These are phyloP conservation scores for Endomychus coccineus DNA, from an alignment of 2,888 invertebrate species.

Conservation along the genomic window DNA sequence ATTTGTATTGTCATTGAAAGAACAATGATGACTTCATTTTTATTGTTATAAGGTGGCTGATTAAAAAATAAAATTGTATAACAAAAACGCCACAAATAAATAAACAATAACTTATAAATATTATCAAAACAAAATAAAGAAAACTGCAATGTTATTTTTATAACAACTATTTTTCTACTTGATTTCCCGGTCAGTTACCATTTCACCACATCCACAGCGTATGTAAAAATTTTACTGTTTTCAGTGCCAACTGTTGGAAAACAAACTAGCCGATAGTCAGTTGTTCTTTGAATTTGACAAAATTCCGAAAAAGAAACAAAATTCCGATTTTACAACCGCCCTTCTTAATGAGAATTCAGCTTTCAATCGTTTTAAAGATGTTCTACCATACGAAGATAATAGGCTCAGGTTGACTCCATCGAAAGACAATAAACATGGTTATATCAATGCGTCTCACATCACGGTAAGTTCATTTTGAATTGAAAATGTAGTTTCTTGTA, in stretches of 20 bases:
- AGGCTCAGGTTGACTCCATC: conserved; percentile 75
- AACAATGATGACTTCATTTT: too few relatives aligned
- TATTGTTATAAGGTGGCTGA: too few relatives aligned
- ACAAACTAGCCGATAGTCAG: conserved; percentile 64
- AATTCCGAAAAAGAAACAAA: conserved; percentile 67
- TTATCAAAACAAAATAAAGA: too few relatives aligned
- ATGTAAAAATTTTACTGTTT: too few relatives aligned
- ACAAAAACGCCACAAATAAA: too few relatives aligned
- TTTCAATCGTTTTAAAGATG: conserved; percentile 54
- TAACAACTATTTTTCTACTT: too few relatives aligned
- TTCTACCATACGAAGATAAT: conserved; percentile 87
- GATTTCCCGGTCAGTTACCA: too few relatives aligned
- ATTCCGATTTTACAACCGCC: conserved; percentile 65
- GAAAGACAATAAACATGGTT: conserved; percentile 77
- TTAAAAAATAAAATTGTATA: too few relatives aligned
- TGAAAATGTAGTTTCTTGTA: not conserved
- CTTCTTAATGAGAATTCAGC: conserved; percentile 60
- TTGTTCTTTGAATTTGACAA: conserved; percentile 80
- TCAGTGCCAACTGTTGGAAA: conserved; percentile 58
- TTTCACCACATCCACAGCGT: too few relatives aligned
- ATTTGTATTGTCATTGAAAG: too few relatives aligned
- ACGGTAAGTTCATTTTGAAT: conserved; percentile 52
- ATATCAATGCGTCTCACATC: conserved; percentile 88
- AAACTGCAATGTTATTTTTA: too few relatives aligned
- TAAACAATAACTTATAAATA: too few relatives aligned